A percentile compares a stretch with the other conserved stretches of the same genome.
Evolutionary conservation across 2,797 vertebrate genomes (phyloP).

Genomic region (Atherinosoma microstoma): DNA sequence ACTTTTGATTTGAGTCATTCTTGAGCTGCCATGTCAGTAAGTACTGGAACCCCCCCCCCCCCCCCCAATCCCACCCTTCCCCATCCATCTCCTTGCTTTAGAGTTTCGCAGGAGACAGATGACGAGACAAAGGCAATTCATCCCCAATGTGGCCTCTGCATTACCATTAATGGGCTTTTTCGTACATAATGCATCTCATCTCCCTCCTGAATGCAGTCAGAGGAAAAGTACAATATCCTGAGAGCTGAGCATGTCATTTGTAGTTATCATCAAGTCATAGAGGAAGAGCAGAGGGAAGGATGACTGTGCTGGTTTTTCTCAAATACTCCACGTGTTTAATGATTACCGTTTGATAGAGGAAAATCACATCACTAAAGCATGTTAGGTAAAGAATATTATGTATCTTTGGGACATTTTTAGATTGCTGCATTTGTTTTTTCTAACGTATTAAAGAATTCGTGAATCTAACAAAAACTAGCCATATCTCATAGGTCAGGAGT

Average conservation of each 20-base stretch:
- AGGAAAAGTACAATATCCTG: constrained; percentile 62
- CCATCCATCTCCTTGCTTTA: neutral
- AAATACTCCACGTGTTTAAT: constrained; percentile 29
- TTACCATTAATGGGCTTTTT: constrained; percentile 56
- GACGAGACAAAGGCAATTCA: constrained; percentile 60
- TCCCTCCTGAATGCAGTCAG: constrained; percentile 53
- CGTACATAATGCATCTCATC: constrained; percentile 64
- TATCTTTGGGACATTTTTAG: no score
- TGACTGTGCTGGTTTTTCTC: neutral
- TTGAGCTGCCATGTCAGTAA: constrained; percentile 52
- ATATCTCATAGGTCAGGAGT: no score
- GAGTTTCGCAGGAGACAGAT: constrained; percentile 44
- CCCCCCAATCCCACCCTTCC: neutral
- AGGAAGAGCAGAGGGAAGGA: constrained; percentile 15
- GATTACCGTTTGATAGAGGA: neutral
- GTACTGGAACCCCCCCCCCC: constrained; percentile 13
- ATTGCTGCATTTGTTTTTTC: no score
- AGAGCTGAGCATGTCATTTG: constrained; percentile 59
- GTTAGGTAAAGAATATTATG: neutral
- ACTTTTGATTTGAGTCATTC: constrained; percentile 65
- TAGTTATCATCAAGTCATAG: constrained; percentile 58
- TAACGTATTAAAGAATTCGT: no score
- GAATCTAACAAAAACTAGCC: no score
- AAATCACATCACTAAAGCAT: constrained; percentile 5
- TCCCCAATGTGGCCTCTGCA: constrained; percentile 50